These are phyloP conservation scores for Erannis defoliaria DNA, from an alignment of 2,888 invertebrate genomes.

Conservation along the genomic window DNA sequence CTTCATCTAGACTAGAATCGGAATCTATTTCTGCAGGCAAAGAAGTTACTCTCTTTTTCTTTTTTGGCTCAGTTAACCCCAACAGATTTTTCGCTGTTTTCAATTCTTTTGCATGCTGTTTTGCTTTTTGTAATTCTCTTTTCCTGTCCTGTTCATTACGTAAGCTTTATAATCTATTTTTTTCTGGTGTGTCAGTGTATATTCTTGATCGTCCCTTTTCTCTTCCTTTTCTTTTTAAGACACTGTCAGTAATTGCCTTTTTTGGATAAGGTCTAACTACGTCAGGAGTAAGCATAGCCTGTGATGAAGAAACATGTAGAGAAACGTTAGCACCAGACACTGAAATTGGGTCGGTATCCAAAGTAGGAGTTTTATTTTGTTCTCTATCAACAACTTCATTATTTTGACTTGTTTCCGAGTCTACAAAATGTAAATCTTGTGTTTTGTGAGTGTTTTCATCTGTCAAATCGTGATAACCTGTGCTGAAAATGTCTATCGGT, in stretches of 20 bases:
- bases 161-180: conserved; percentile 31
- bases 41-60: conserved; percentile 39
- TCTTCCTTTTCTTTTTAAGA: conserved; percentile 25
- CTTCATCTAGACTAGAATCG: conserved; percentile 17
- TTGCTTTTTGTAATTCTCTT: conserved; percentile 20
- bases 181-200: conserved; percentile 45
- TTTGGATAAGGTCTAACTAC: conserved; percentile 44
- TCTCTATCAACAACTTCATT: conserved; percentile 35
- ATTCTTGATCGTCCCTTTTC: conserved; percentile 35
- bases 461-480: conserved; percentile 33
- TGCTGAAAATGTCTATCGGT: conserved; percentile 40
- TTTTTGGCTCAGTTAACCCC: conserved; percentile 44
- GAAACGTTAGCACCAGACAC: conserved; percentile 33
- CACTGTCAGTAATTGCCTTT: conserved; percentile 25
- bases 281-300: conserved; percentile 29
- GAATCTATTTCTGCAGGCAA: not conserved
- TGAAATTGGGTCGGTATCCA: conserved; percentile 33
- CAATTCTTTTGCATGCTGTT: conserved; percentile 38
- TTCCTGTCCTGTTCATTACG: conserved; percentile 34
- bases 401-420: conserved; percentile 35
- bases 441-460: conserved; percentile 37
- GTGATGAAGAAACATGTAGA: conserved; percentile 10
- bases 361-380: conserved; percentile 40
- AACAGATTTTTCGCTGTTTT: conserved; percentile 45
- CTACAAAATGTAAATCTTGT: conserved; percentile 43